Evolutionary conservation across 2,888 invertebrate species (phyloP), one percentile per base, ranked within the genome.

Genomic region (Hemaris fuciformis): DNA sequence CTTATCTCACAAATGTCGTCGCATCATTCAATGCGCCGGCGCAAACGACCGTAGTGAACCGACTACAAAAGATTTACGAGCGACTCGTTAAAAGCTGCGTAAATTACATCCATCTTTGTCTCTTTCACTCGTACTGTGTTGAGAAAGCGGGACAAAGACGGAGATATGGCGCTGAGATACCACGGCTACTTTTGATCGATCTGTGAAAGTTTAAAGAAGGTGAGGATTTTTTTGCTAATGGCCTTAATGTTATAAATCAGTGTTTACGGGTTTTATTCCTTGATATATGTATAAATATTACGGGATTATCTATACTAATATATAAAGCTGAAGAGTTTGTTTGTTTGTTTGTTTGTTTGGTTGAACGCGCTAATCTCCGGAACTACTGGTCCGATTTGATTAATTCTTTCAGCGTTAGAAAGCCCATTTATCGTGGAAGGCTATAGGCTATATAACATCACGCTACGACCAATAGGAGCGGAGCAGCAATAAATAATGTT

Each of bases 21-120:
- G 69, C 79, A 85, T 83, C 83, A 80, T 79, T 82, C 75, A 71
- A 59, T 79, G 83, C 83, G 80, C 79, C 60, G 64, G 77, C 85
- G 84, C 85, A 83, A 72, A 68, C 68, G 68, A 79, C 79, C 80
- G 76, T 78, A 79, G 77, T 83, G 78, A 79, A 83, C 79, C 76
- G 80, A 79, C 81, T 77, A 79, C 79, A 77, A 81, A 77, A 85
- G 87, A 87, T 88, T 87, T 86, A 88, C 79, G 80, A 76, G 75
- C 74, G 63, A 61, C 65, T 74, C 72, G 75, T 80, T 87, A 84
- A 87, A 83, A 83, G 83, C 80, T 77, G 79, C 66, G 84, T 85
- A 85, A 85, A 82, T 85, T 81, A 82, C 79, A 70, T 70, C 66
- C 65, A 65, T 68, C 61, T 62, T 73, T 67, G 64, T 84, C 85